Base-by-base conservation (phyloP, 2,113 vertebrate species). In the Phalacrocorax aristotelis region DNA sequence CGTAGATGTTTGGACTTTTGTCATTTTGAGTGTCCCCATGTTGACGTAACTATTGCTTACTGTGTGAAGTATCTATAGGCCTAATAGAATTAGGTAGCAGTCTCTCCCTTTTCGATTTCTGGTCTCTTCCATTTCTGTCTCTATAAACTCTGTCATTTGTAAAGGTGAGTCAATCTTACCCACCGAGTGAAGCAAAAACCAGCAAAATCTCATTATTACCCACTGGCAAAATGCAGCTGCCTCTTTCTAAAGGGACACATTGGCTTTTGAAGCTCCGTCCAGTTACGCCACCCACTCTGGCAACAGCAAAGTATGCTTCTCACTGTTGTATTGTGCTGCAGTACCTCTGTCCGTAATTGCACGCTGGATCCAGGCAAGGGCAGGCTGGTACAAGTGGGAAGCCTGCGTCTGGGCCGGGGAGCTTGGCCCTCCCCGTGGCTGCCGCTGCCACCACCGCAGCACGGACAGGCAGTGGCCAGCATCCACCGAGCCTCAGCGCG, bases 61-160 rank as follows among this genome's bases (percentile, higher is more conserved):
- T 90, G 48, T 60, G 21, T 60, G 38, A 71, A 78, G 17, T 60
- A 81, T 78, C 80, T 80, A 49, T 62, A 78, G 44, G 29, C 76
- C 38, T 89, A 87, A 81, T 64, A 48, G 6, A 81, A 66, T 44
- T 29, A 80, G 13, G 36, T 64, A 81, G 55, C n/a, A 9, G 23
- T 78, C 76, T 88, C 81, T 70, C 29, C 15, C 55, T 90, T 83
- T 93, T 68, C 71, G 25, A 74, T 90, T 81, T 88, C 89, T 75
- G 49, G 4, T 92, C 81, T 87, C 77, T 93, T 85, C 65, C 86
- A 83, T 77, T 94, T 94, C 72, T 89, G 46, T 64, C 65, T 61
- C 44, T 91, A 7, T 57, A 96, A 89, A 79, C 61, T 20, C 18
- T 85, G 68, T 23, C 18, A 38, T 78, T 62, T 86, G 62, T 60